Evolutionary conservation across 1,140 invertebrate genomes (phyloP), one percentile per base, ranked within the genome.

Genomic region (Lordiphosa stackelbergi): DNA sequence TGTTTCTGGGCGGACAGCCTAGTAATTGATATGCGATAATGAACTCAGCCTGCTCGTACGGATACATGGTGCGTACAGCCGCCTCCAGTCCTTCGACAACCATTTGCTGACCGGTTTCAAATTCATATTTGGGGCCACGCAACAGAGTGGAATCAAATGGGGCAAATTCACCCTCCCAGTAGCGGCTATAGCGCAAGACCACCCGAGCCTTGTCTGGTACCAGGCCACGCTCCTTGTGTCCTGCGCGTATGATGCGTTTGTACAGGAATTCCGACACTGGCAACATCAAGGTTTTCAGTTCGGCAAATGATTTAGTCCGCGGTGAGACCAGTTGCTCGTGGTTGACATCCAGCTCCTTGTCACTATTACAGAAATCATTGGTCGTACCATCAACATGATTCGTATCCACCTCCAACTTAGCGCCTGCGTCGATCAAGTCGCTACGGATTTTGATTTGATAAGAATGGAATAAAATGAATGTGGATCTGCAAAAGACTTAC

Each of bases 61-160:
- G 89, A 56, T 88, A 88, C 94, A 95, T 95, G 0, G 91, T 90
- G 16, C 75, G 55, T 7, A 95, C 88, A 5, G 89, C 93, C 9
- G 92, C 79, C 53, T 94, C 91, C 28, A 94, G 88, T 0, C 94
- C 94, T 38, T 86, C 75, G 31, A 95, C 74, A 0, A 93, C 70
- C 40, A 83, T 66, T 5, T 89, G 87, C 9, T 72, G 24, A 3
- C 89, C 88, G 0, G 93, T 69, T 12, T 85, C 74, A 53, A 91
- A 88, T 16, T 74, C 79, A 56, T 86, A 83, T 47, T 89, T 68
- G 9, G 61, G 85, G 48, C 89, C 88, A 4, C 88, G 88, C 38
- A 90, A 65, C 58, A 90, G 89, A 5, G 91, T 91, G 0, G 92
- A 93, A 87, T 95, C 93, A 85, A 93, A 94, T 4, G 94, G 93